Conservation (phyloP, 2,888 invertebrate species). For the Netelia virgata region DNA sequence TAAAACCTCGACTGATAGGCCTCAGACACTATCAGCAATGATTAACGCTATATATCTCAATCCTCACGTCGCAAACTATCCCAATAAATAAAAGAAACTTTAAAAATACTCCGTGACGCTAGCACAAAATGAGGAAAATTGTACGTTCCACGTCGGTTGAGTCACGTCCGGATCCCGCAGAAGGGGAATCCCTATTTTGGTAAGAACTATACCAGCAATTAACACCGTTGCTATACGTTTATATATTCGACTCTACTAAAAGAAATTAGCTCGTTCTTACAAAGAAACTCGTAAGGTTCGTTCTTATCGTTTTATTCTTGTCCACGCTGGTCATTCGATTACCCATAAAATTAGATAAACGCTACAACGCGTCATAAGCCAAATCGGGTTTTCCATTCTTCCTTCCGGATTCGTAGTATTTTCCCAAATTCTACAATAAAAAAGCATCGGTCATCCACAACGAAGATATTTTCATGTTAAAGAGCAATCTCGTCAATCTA, state of each 20-base stretch:
- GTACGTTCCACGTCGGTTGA: not conserved
- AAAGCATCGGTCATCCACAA: too few species aligned
- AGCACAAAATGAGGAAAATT: not conserved
- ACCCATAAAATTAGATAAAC: not conserved
- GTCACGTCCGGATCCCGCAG: too few species aligned
- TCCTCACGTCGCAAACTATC: not conserved
- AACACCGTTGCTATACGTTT: too few species aligned
- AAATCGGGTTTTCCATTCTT: not conserved
- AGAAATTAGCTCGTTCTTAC: not conserved
- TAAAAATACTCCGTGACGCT: not conserved
- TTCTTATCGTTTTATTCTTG: not conserved
- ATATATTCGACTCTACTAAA: not conserved
- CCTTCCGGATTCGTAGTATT: not conserved
- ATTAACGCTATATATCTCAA: not conserved
- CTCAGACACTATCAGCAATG: not conserved
- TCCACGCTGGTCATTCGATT: not conserved
- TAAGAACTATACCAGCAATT: too few species aligned
- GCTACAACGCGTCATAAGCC: not conserved
- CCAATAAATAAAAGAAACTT: not conserved
- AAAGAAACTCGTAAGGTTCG: slow-evolving; percentile 9
- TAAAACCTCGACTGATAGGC: slow-evolving; percentile 12
- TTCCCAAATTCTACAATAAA: not conserved
- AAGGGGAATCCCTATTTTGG: too few species aligned
- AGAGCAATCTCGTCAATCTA: too few species aligned
- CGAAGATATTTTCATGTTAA: too few species aligned